Base-by-base conservation (phyloP, 2,113 vertebrate genomes). In the Picathartes gymnocephalus region DNA sequence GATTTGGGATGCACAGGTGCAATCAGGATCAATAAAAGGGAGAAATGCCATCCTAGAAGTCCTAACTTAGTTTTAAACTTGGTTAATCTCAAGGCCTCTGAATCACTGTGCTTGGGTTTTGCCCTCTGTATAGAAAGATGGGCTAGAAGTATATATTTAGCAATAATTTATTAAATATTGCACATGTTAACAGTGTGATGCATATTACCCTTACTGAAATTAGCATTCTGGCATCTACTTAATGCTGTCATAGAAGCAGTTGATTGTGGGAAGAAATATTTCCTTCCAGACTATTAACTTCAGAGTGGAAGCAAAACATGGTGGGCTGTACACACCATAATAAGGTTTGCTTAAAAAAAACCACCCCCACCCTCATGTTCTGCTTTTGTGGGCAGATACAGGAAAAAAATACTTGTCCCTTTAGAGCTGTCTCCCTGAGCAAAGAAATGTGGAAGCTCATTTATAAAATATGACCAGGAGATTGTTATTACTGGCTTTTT, bases 391-490 rank as follows among this genome's bases (percentile, higher is more conserved):
- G 17, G 37, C 73, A 71, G 57, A 80, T 25, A 45, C 31, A 20
- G 74, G 51, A 45, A 64, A 86, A 80, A 90, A 86, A 81, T 54
- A 27, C 15, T 81, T 81, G 35, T 93, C 64, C 70, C 71, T 96
- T 95, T 94, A 95, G 96, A 97, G 91, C 87, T 93, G 54, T 69
- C 84, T 80, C 58, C 35, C 72, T 65, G 88, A 91, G 81, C 88
- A 96, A 94, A 92, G 69, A 68, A 86, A 92, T 90, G 84, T 92
- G 91, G 93, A 82, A 92, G 65, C 72, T 96, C 83, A 96, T 97
- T 92, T 97, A 96, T 96, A 94, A 97, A 96, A 97, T 81, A 96
- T 95, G 95, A 96, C 93, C 81, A 96, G 90, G 23, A 74, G 84
- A 65, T 91, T 96, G 83, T 92, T 96, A 57, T 71, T 92, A 78